Percentiles rank a stretch among this genome's conserved stretches.
phyloP scores from a whole-genome alignment of 2,797 vertebrate species.

The Intellagama lesueurii region DNA sequence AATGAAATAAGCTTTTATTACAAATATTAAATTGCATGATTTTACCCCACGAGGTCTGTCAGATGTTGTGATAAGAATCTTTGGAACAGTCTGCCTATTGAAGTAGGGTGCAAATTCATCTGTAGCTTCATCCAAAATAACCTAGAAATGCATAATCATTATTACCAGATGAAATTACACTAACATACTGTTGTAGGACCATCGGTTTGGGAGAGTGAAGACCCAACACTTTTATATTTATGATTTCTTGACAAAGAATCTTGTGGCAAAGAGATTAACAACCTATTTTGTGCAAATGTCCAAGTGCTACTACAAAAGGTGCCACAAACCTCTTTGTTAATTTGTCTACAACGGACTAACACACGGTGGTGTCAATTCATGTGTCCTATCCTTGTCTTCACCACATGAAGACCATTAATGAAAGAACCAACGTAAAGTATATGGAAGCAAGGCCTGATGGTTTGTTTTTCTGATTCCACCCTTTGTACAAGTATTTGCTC shows the following conservation, averaged over 20 bases:
- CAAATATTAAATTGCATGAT: constrained; percentile 22
- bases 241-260: background rate
- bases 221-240: background rate
- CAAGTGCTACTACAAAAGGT: background rate
- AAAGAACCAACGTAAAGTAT: no score
- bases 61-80: constrained; percentile 98
- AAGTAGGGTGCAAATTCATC: constrained; percentile 99
- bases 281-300: background rate
- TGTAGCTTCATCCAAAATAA: constrained; percentile 94
- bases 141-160: constrained; percentile 76
- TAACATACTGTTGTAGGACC: background rate
- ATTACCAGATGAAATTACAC: background rate
- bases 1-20: constrained; percentile 29
- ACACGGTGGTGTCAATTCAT: background rate
- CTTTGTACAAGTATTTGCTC: background rate
- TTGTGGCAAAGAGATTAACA: background rate
- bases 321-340: background rate
- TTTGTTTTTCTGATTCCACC: background rate
- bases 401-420: background rate
- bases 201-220: background rate
- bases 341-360: background rate
- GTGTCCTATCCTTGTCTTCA: background rate
- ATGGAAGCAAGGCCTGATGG: background rate
- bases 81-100: constrained; percentile 91
- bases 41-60: constrained; percentile 96